Conservation (phyloP, 2,797 vertebrate species). For the Odontamblyopus rebecca region DNA sequence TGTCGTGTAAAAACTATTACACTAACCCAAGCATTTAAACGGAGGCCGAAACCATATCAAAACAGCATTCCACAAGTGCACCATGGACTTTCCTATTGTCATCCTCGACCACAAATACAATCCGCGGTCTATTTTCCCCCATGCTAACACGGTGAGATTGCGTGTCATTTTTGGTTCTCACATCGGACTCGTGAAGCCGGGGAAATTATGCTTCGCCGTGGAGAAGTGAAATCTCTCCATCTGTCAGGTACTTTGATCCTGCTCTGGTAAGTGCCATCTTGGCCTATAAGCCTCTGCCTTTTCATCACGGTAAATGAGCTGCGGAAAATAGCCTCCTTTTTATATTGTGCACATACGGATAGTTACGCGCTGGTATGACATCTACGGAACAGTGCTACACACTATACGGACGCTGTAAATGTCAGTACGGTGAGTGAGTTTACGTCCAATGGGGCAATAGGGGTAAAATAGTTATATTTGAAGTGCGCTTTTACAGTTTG, state of each 20-base stretch:
- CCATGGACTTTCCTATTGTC: background rate
- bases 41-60: no score
- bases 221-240: conserved; percentile 38
- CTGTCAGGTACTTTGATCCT: conserved; percentile 51
- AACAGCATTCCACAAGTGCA: no score
- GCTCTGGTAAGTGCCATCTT: conserved; percentile 31
- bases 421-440: background rate
- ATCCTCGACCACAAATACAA: background rate
- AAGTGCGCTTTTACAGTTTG: no score
- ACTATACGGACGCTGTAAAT: conserved; percentile 8
- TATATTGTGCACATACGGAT: conserved; percentile 14
- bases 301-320: conserved; percentile 39
- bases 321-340: conserved; percentile 17
- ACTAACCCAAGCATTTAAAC: no score
- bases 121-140: background rate
- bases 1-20: no score
- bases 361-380: conserved; percentile 11
- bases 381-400: conserved; percentile 5
- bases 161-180: background rate
- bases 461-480: no score
- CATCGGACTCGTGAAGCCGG: background rate
- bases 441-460: background rate
- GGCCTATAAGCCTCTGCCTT: conserved; percentile 21
- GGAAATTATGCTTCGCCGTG: conserved; percentile 29
- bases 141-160: background rate